Evolutionary conservation across 2,797 vertebrate species (phyloP), one percentile per base, ranked within the genome.

Genomic region (Anolis apletophallus): DNA sequence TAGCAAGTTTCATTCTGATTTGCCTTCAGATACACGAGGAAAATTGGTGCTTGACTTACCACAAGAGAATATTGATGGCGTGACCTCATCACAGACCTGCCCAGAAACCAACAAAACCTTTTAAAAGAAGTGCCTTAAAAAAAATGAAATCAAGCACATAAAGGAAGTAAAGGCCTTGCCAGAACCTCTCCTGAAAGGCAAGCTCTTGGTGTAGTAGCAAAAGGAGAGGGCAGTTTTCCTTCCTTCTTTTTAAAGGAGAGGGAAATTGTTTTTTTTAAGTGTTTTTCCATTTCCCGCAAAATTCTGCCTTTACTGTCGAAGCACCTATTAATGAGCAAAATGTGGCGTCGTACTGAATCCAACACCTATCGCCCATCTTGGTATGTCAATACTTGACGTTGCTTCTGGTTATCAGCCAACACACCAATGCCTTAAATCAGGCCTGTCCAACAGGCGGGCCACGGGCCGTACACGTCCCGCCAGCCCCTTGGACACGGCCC

Each of bases 1-100:
- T 95, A 92, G 91, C 86, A 83, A 94, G 96, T 97, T 97, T 97
- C 96, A 92, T 86, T 96, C 95, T 97, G 96, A 96, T 96, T 95
- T 92, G 87, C 88, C 83, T 82, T 91, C 91, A 46, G 34, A 88
- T 91, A 92, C 73, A 36, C 88, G 64, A 91, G 93, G 46, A 93
- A 93, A 92, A 86, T 92, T 88, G 91, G 90, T 84, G 81, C 87
- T 93, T 0, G 46, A 87, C 91, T 93, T 92, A 93, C 90, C 76
- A 75, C 93, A 2, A 9, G 90, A 36, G 92, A 93, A 92, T 92
- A 92, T 93, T 85, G 87, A 94, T 80, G 90, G 69, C 83, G 85
- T 81, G 86, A 83, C 3, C 36, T 77, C 86, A 50, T 59, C 23
- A 85, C 54, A 84, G 67, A 69, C 54, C 80, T 77, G 78, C 91